phyloP scores from a whole-genome alignment of 2,113 vertebrate genomes.

The Zingel zingel region DNA sequence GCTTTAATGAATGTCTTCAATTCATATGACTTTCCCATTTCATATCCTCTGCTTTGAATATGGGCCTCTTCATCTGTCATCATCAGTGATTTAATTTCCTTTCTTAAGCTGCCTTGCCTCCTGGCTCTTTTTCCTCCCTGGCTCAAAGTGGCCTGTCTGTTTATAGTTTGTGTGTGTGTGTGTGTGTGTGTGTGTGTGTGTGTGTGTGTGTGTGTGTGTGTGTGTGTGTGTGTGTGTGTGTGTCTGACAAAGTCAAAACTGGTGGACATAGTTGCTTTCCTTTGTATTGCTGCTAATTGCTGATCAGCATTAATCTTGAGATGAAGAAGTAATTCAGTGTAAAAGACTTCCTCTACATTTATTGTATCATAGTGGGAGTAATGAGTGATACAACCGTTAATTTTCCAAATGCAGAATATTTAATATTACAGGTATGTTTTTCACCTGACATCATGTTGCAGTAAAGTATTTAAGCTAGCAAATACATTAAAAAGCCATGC shows the following conservation, averaged over 20 bases:
- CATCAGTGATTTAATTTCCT: slow-evolving; percentile 60
- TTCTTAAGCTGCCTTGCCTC: slow-evolving; percentile 23
- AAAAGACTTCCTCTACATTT: not conserved
- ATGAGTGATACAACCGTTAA: not conserved
- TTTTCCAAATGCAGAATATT: not conserved
- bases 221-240: slow-evolving; percentile 14
- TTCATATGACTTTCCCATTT: slow-evolving; percentile 15
- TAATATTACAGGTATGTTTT: not conserved
- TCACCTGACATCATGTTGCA: too few relatives aligned
- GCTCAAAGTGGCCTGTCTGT: slow-evolving; percentile 24
- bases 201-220: slow-evolving; percentile 17
- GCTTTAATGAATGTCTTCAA: slow-evolving; percentile 12
- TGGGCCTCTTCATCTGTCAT: slow-evolving; percentile 33
- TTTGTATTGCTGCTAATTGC: slow-evolving; percentile 51
- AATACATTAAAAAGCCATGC: not conserved
- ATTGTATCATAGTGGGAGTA: not conserved
- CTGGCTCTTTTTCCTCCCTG: not conserved
- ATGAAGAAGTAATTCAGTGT: not conserved
- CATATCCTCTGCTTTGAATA: slow-evolving; percentile 47
- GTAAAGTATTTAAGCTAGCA: not conserved
- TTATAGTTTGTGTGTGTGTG: slow-evolving; percentile 16
- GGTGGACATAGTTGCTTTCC: slow-evolving; percentile 29
- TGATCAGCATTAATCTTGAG: slow-evolving; percentile 55
- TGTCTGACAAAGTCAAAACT: slow-evolving; percentile 40
- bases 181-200: slow-evolving; percentile 28